Conservation (phyloP, 2,113 vertebrate genomes). For the Circaetus cinerascens region DNA sequence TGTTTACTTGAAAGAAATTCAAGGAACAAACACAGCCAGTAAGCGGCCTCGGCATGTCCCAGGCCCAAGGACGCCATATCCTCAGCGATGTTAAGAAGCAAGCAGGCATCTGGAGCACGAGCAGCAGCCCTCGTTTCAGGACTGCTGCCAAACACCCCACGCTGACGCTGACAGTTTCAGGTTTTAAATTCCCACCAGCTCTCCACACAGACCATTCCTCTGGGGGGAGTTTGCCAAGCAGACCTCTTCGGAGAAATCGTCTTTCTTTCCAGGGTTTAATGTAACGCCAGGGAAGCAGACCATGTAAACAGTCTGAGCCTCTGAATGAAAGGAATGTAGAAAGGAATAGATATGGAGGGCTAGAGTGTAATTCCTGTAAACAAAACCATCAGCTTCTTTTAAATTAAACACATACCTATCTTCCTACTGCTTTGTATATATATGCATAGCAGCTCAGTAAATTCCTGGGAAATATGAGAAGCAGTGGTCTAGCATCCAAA, state of each 20-base stretch:
- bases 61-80: background rate
- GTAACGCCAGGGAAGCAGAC: conserved; percentile 51
- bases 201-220: background rate
- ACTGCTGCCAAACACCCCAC: background rate
- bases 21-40: background rate
- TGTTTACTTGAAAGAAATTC: background rate
- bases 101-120: background rate
- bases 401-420: conserved; percentile 61
- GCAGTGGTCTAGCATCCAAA: background rate
- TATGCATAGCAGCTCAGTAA: background rate
- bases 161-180: background rate
- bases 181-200: background rate
- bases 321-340: conserved; percentile 69
- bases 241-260: background rate
- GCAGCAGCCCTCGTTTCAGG: background rate
- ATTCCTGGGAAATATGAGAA: background rate
- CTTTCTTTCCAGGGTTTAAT: conserved; percentile 10
- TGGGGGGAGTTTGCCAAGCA: background rate
- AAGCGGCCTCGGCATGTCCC: background rate
- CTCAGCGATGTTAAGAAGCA: background rate
- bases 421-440: background rate
- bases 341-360: conserved; percentile 61
- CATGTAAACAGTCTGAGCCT: conserved; percentile 58
- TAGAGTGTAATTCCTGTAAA: conserved; percentile 50
- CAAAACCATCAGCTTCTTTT: conserved; percentile 38